These are phyloP conservation scores for Otolemur garnettii DNA, from an alignment of 2,113 vertebrate species.

Conservation along the genomic window DNA sequence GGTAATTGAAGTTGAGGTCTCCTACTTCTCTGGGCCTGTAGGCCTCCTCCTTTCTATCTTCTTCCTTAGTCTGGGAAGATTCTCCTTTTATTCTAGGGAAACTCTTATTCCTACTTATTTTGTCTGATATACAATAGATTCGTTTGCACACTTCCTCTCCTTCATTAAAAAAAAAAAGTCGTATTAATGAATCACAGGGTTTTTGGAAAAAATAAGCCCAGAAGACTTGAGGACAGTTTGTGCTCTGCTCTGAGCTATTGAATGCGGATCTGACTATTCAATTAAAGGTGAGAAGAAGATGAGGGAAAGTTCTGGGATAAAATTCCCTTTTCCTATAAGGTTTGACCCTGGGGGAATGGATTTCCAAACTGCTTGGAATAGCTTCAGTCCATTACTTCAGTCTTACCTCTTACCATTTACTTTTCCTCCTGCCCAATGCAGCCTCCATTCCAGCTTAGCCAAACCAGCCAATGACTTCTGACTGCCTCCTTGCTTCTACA, in stretches of 20 bases:
- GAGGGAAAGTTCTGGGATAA: background rate
- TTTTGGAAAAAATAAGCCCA: background rate
- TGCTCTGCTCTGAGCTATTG: background rate
- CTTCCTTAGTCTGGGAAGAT: background rate
- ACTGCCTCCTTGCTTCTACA: too few species aligned
- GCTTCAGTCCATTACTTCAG: background rate
- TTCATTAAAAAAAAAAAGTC: background rate
- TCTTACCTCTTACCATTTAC: too few species aligned
- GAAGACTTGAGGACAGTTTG: background rate
- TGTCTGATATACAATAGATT: background rate
- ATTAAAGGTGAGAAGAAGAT: background rate
- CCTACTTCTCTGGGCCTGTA: background rate
- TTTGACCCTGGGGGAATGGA: background rate
- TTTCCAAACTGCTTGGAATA: background rate
- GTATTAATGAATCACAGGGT: background rate
- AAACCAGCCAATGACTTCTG: rapidly evolving
- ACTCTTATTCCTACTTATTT: background rate
- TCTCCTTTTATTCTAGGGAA: background rate
- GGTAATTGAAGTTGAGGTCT: background rate
- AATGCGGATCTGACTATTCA: background rate
- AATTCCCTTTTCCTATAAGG: background rate
- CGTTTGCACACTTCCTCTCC: background rate
- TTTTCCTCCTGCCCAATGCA: background rate
- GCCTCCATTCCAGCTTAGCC: background rate
- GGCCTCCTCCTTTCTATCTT: background rate